Conservation (phyloP, 2,113 vertebrate genomes). For the Ammospiza nelsoni region DNA sequence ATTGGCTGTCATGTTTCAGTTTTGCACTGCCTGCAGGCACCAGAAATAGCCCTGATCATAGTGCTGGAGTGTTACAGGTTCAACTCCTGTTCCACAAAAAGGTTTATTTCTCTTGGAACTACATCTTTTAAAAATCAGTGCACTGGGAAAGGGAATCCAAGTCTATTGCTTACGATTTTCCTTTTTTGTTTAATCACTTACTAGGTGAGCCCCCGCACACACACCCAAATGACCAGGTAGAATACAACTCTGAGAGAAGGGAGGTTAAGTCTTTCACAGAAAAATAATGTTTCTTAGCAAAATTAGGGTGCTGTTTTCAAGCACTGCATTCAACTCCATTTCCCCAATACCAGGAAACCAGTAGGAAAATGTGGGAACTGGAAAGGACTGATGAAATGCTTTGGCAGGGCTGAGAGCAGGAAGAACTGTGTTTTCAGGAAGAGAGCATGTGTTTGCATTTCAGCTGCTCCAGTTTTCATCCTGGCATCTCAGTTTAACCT, state of each 20-base stretch:
- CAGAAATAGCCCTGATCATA: background rate
- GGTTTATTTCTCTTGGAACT: background rate
- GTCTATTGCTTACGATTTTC: background rate
- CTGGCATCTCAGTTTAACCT: conserved; percentile 27
- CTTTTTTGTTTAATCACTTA: background rate
- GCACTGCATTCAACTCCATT: background rate
- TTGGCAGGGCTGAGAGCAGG: background rate
- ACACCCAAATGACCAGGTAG: background rate
- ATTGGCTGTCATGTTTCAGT: background rate
- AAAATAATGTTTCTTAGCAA: background rate
- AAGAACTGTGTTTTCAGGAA: background rate
- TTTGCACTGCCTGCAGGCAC: background rate
- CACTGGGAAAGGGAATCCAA: background rate
- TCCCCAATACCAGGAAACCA: background rate
- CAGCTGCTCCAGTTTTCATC: conserved; percentile 15
- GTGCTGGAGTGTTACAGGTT: background rate
- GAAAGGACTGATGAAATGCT: background rate
- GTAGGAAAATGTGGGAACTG: background rate
- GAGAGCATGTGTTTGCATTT: conserved; percentile 3
- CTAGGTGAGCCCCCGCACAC: background rate
- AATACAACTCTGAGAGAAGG: background rate
- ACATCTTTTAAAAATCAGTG: background rate
- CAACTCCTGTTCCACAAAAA: fast-evolving
- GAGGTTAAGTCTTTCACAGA: background rate
- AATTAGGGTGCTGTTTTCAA: background rate